Evolutionary conservation across 2,888 invertebrate genomes (phyloP), one percentile per base, ranked within the genome.

Genomic region (Furcula furcula): DNA sequence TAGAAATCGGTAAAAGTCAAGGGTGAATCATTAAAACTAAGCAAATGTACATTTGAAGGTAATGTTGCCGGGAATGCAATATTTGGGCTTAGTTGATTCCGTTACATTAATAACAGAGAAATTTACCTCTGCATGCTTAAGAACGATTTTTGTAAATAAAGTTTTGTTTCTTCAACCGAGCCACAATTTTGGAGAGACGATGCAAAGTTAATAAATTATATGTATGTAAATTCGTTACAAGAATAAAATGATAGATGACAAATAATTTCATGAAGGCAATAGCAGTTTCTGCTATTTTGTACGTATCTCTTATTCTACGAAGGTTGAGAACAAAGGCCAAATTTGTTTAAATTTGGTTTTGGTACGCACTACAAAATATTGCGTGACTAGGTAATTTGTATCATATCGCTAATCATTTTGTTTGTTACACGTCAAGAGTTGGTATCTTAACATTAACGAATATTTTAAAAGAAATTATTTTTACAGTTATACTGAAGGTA

Each of bases 361-460:
- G 44, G 43, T 41, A 35, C 40, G 38, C 34, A 55, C 73, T 73
- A 59, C 67, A 42, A 67, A 63, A 70, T 40, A 36, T 49, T 40
- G 56, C 75, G 73, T 79, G 79, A 68, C 65, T 50, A 29, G 42
- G 40, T 54, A 51, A 66, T 81, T 81, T 67, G 73, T 65, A 43
- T 47, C 35, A 41, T 48, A 59, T 53, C 55, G 77, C 72, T 80
- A 81, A 80, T 63, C 65, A 71, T 70, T 73, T 36, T 77, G 75
- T 80, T 80, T 79, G 68, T 62, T 53, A 50, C 58, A 46, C 40
- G 40, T 50, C 30, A 33, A 23, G 15, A 36, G 46, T 56, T 31
- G 38, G 40, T 52, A 52, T 46, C 41, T 40, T 40, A 37, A 43
- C 40, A 42, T 37, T 31, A 37, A 25, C 3, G 6, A 36, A 36